These are phyloP conservation scores for Habropoda laboriosa DNA, from an alignment of 1,140 invertebrate species.

Conservation along the genomic window DNA sequence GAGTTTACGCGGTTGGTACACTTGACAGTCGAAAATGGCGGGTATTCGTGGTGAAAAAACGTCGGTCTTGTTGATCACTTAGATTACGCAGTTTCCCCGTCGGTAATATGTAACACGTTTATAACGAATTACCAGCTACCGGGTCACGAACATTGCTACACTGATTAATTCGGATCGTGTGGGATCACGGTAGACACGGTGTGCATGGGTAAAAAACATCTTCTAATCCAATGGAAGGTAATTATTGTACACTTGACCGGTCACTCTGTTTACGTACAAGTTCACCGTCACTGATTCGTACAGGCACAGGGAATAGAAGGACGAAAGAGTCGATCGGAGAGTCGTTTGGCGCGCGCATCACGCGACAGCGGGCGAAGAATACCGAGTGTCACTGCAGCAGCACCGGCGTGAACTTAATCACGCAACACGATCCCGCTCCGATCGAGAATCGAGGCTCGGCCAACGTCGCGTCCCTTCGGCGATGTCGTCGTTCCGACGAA, in stretches of 20 bases:
- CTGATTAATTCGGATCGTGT: background rate
- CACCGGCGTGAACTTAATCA: background rate
- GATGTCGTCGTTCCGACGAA: background rate
- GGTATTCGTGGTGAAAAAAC: background rate
- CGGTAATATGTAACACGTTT: background rate
- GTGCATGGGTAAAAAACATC: slow-evolving; percentile 16
- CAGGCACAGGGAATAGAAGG: background rate
- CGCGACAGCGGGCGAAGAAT: slow-evolving; percentile 1
- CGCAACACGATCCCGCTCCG: slow-evolving; percentile 15
- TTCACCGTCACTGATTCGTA: slow-evolving; percentile 47
- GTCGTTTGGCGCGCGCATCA: slow-evolving; percentile 12
- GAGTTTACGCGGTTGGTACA: no score
- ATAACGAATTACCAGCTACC: slow-evolving; percentile 6
- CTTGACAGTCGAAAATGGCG: background rate
- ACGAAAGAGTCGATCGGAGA: slow-evolving; percentile 24
- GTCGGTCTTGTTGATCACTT: background rate
- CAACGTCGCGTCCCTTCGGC: no score
- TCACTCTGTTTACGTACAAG: background rate
- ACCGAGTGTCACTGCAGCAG: background rate
- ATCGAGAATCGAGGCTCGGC: background rate
- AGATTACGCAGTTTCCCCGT: background rate
- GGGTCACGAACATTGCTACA: background rate
- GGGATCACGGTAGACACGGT: background rate
- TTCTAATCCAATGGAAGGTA: background rate
- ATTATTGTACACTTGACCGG: background rate